Evolutionary conservation across 2,888 invertebrate species (phyloP), one percentile per base, ranked within the genome.

Genomic region (Chrysotoxum bicinctum): DNA sequence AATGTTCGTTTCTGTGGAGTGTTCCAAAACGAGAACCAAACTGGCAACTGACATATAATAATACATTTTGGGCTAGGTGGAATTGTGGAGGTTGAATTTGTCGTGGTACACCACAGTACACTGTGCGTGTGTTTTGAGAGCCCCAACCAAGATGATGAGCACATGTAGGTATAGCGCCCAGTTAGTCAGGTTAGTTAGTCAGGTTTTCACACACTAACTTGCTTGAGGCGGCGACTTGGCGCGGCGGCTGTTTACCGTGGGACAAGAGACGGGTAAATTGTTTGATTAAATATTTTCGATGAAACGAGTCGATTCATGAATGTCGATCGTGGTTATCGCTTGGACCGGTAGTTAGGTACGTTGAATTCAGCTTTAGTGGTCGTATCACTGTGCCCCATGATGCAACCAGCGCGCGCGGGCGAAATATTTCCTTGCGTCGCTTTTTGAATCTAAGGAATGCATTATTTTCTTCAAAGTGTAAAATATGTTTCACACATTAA

Each of bases 151-250:
- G 12, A 32, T 78, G 78, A 77, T 73, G 79, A 66, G 58, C 74
- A 58, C 66, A 66, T 66, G 35, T 66, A 69, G 48, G 62, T 69
- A 73, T 56, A 79, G 60, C 43, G 72, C 77, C 70, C 37, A 72
- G 78, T 78, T 73, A 77, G 35, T 80, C 84, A 68, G 66, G 66
- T 80, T 72, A 76, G 77, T 77, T 68, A 83, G 37, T 80, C 80
- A 73, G 60, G 62, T 81, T 73, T 81, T 73, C 72, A 73, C 60
- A 80, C 69, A 74, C 62, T 69, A 40, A 16, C 37, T 40, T 37
- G 35, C 45, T 48, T 37, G 43, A 30, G 2, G 50, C 23, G 40
- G 45, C 16, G 7, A 19, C 35, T 19, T 12, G 12, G 12, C 16
- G 12, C 16, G 12, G 12, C 16, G 43, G 16, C 43, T n/a, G 23